Conservation (phyloP, 2,888 invertebrate species). For the Leptinotarsa tumamoca region DNA sequence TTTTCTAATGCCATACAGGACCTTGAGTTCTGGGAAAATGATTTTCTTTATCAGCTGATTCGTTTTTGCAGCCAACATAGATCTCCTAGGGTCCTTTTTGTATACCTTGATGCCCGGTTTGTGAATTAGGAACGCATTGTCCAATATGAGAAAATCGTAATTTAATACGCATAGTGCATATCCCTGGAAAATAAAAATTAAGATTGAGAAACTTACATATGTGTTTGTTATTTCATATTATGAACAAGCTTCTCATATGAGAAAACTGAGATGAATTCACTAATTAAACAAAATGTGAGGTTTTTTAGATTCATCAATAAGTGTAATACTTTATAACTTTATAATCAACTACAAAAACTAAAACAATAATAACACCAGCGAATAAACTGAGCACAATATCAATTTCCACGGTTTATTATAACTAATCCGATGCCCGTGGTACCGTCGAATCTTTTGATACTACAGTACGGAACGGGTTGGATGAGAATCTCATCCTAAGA, state of each 20-base stretch:
- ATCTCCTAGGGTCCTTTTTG: constrained; percentile 82
- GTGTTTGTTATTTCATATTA: background rate
- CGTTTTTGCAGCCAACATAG: constrained; percentile 81
- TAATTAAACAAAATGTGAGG: no score
- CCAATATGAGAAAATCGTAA: constrained; percentile 92
- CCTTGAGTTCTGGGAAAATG: constrained; percentile 87
- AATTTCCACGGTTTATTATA: no score
- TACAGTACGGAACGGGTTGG: no score
- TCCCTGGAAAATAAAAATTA: constrained; percentile 72
- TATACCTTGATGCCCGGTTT: constrained; percentile 91
- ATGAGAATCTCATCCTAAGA: no score
- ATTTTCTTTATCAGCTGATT: constrained; percentile 81
- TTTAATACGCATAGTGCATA: constrained; percentile 90
- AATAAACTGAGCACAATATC: no score
- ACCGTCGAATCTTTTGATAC: no score
- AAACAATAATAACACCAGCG: no score
- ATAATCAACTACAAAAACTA: no score
- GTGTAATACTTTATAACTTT: no score
- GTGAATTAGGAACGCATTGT: constrained; percentile 93
- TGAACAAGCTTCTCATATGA: background rate
- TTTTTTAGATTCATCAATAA: no score
- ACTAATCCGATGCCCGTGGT: no score
- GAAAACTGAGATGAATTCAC: background rate
- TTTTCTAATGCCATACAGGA: constrained; percentile 82
- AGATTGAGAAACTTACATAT: background rate